Percentiles rank a stretch among this genome's conserved stretches.
Conservation (phyloP, 2,888 invertebrate genomes). For the Andrena praecox region DNA sequence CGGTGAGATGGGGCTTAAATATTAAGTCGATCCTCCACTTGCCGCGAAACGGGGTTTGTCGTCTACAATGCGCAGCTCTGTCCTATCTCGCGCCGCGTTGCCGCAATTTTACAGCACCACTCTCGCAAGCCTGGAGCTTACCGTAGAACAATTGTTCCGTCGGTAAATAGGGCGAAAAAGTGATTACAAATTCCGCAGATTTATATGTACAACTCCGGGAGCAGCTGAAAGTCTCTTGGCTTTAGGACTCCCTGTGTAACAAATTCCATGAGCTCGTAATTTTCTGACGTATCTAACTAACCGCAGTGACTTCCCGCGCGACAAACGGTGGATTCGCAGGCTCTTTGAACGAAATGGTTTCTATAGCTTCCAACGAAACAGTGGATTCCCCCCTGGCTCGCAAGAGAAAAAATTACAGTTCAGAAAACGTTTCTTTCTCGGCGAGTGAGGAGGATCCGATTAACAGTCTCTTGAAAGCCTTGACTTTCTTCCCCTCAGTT, state of each 20-base stretch:
- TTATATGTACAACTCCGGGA: no score
- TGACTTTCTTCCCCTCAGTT: slow-evolving; percentile 13
- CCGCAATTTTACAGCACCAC: slow-evolving; percentile 13
- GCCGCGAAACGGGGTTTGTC: slow-evolving; percentile 11
- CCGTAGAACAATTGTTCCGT: background rate
- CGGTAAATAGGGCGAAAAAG: background rate
- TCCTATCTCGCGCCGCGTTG: background rate
- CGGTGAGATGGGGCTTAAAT: slow-evolving; percentile 29
- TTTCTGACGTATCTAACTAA: no score
- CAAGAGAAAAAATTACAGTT: background rate
- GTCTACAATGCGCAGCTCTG: background rate
- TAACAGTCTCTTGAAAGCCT: slow-evolving; percentile 22
- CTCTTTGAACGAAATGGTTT: no score
- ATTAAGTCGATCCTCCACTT: slow-evolving; percentile 15
- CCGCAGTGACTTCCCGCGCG: no score
- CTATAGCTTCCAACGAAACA: no score
- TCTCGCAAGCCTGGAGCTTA: slow-evolving; percentile 12
- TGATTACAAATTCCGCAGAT: no score
- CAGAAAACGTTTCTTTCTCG: slow-evolving; percentile 5
- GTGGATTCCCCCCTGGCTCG: no score
- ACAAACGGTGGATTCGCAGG: no score
- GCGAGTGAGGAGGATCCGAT: slow-evolving; percentile 24
- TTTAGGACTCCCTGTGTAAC: no score
- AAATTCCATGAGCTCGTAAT: no score
- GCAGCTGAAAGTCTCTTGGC: no score